A percentile compares a stretch with the other conserved stretches of the same genome.
phyloP scores from a whole-genome alignment of 2,888 invertebrate species.

The Trichopoda pennipes region DNA sequence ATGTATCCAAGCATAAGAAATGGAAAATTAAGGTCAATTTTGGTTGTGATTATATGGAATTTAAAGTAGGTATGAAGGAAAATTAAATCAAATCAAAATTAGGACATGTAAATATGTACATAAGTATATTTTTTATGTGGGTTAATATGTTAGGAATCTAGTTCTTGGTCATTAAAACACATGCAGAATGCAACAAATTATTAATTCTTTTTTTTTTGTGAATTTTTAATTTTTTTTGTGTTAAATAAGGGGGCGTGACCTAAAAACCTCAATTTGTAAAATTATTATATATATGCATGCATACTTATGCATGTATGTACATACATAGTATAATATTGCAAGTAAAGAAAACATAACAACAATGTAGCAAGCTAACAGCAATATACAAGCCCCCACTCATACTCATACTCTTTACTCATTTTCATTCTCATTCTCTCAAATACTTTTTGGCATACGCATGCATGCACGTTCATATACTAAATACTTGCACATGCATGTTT shows the following conservation, averaged over 20 bases:
- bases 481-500: no score
- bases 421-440: neutral
- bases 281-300: neutral
- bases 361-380: no score
- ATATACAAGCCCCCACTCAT: slow-evolving; percentile 44
- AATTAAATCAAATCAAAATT: neutral
- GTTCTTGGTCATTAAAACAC: slow-evolving; percentile 63
- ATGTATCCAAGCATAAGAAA: slow-evolving; percentile 14
- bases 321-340: neutral
- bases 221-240: neutral
- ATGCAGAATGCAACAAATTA: slow-evolving; percentile 58
- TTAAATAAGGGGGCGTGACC: slow-evolving; percentile 56
- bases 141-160: slow-evolving; percentile 63
- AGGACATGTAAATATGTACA: no score
- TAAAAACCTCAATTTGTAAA: slow-evolving; percentile 54
- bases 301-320: neutral
- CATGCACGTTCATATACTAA: no score
- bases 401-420: slow-evolving; percentile 14
- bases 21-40: slow-evolving; percentile 39
- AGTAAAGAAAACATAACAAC: neutral
- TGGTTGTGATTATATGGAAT: slow-evolving; percentile 18
- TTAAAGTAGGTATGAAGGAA: slow-evolving; percentile 3
- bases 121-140: slow-evolving; percentile 24
- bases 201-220: neutral
- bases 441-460: slow-evolving; percentile 3